Evolutionary conservation across 2,113 vertebrate genomes (phyloP), one percentile per base, ranked within the genome.

Genomic region (Diphyllodes magnificus): DNA sequence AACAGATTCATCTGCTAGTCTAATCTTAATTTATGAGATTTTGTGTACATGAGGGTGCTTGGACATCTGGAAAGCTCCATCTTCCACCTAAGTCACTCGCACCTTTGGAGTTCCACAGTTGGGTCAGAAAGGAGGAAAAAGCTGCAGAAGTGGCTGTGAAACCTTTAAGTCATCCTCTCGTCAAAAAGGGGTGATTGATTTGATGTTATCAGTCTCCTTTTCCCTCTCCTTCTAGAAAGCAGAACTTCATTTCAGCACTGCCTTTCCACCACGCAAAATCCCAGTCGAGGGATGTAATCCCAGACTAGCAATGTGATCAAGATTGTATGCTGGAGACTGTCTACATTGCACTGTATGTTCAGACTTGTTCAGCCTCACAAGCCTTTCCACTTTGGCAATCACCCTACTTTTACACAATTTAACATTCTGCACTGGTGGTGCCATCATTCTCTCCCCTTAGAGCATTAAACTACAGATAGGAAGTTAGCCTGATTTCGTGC

Each of bases 291-390:
- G 53, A 44, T 12, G 21, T 7, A 45, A 83, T 19, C 77, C 31
- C 68, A 69, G 65, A 23, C 35, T 22, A 59, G 47, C 28, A 69
- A 65, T 0, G 10, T 15, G 21, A 73, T 54, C n/a, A 35, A 83
- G 35, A 19, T 25, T 18, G 2, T 20, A 10, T 10, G 7, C 13
- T 35, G 21, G 8, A 80, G 18, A 27, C 42, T 31, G 31, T 13
- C 39, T 35, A 1, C 22, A 15, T 3, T 5, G n/a, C 23, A 2
- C 24, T 77, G 0, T 27, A 45, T 2, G 0, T 23, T 65, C 59
- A 61, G 50, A 44, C 13, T 31, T 19, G 27, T 7, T 45, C 31
- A 73, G 40, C 59, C 35, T 73, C 72, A n/a, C 51, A 86, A 90
- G 42, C 35, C 66, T 47, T 86, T 54, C 30, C 45, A 66, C 33